Evolutionary conservation across 2,888 invertebrate species (phyloP), one percentile per base, ranked within the genome.

Genomic region (Nomada flava): DNA sequence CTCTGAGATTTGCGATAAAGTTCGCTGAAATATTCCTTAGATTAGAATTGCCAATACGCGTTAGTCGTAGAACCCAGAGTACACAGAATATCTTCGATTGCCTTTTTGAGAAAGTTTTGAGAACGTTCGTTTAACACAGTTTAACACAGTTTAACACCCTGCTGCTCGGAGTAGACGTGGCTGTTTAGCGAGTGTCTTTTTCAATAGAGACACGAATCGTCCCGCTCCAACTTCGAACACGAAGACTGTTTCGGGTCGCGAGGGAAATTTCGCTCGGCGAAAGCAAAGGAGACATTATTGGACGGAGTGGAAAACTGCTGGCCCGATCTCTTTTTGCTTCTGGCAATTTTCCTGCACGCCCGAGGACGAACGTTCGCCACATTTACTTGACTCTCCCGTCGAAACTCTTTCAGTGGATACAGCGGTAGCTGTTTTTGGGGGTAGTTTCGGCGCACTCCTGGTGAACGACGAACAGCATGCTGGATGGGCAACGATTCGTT

Each of bases 181-280:
- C 47, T 47, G 47, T 11, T 15, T 13, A 4, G 3, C 15, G 23
- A 26, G 57, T 57, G 57, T 13, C 47, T 5, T 47, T 23, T 36
- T 18, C 59, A n/a, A 15, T 18, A 20, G 11, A 11, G 11, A 20
- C 42, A 13, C 57, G 26, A 26, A 57, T 11, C 15, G 23, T 29
- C 26, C 26, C 29, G 29, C 29, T 23, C 9, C 52, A 29, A 29
- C 53, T 15, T 67, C 18, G 44, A 44, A 10, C 20, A 20, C 36
- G 29, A 44, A 26, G 57, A 7, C 20, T 13, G 42, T 42, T 26
- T 23, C 44, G 23, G 3, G 57, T 57, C 52, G 60, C 62, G 52
- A 53, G 71, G 71, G 62, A 71, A 71, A 63, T 71, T 52, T 53
- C 71, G 15, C 23, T 13, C 5, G 29, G 11, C 50, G 60, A 42